phyloP scores from a whole-genome alignment of 23 tunicate species.

The Botrylloides violaceus region DNA sequence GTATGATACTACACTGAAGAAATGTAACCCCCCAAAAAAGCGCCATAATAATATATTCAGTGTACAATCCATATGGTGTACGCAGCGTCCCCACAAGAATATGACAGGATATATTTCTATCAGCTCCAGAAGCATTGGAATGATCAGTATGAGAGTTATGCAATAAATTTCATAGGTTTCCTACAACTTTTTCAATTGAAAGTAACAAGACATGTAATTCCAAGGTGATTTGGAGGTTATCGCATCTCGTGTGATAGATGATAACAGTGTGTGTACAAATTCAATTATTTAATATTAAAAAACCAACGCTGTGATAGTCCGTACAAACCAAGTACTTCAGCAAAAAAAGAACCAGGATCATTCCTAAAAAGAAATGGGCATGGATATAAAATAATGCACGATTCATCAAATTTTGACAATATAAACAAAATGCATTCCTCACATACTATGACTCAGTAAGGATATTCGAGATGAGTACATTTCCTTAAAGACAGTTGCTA shows the following conservation, averaged over 20 bases:
- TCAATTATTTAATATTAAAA: no score
- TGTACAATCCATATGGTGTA: background rate
- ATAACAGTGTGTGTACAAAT: no score
- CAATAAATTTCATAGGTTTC: background rate
- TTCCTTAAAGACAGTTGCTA: no score
- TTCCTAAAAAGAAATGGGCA: constrained; percentile 47
- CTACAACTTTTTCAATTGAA: no score
- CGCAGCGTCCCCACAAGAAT: background rate
- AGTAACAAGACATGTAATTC: no score
- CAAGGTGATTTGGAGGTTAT: no score
- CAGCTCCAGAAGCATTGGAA: background rate
- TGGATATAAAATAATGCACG: no score
- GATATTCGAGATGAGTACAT: no score
- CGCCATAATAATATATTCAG: background rate
- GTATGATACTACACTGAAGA: background rate
- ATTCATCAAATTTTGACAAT: no score
- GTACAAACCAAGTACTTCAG: constrained; percentile 98
- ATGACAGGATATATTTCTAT: background rate
- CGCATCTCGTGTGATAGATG: background rate
- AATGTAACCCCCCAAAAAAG: background rate
- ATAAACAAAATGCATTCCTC: no score
- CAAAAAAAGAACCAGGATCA: constrained; percentile 97
- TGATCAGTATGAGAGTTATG: background rate
- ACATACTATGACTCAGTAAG: no score
- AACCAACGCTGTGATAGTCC: no score